Evolutionary conservation across 2,113 vertebrate species (phyloP), one percentile per base, ranked within the genome.

Genomic region (Embiotoca jacksoni): DNA sequence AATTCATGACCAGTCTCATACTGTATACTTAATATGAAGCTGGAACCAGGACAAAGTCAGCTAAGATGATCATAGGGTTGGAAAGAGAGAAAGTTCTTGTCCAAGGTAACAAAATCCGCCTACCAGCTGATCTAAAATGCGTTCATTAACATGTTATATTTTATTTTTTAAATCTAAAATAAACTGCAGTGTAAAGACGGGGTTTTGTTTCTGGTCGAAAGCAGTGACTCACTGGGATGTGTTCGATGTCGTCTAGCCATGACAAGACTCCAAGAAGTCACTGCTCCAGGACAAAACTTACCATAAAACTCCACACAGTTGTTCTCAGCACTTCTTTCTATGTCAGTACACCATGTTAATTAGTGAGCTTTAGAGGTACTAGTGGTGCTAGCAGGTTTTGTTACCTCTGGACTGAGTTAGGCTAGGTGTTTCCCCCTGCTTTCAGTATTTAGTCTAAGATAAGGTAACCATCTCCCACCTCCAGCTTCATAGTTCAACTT

Each of bases 361-460:
- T 70, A n/a, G 30, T 46, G 44, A 70, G 0, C 16, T 78, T 56
- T n/a, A 49, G 44, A 60, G 15, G 9, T 16, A 15, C 30, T 52
- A 30, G 36, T 11, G 15, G 9, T 16, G n/a, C 30, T 52, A n/a
- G 36, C 11, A 41, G 37, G 16, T 31, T 4, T 65, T 60, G 11
- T 58, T 56, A 6, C 32, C 33, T 49, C 50, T 44, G n/a, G 2
- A 47, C 9, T 36, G 2, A 66, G 52, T 9, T 7, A 71, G 35
- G 13, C 30, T 37, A 44, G 11, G 6, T 56, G 13, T 55, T 78
- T 62, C 30, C 4, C 62, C 32, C 5, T 46, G 9, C n/a, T 67
- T 57, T 67, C 52, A 55, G 58, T 56, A 23, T 37, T 39, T 2
- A 69, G 39, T 53, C 68, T 30, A 56, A 37, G 23, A 23, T 23